Conservation (phyloP, 2,113 vertebrate species). For the Larimichthys polyactis region DNA sequence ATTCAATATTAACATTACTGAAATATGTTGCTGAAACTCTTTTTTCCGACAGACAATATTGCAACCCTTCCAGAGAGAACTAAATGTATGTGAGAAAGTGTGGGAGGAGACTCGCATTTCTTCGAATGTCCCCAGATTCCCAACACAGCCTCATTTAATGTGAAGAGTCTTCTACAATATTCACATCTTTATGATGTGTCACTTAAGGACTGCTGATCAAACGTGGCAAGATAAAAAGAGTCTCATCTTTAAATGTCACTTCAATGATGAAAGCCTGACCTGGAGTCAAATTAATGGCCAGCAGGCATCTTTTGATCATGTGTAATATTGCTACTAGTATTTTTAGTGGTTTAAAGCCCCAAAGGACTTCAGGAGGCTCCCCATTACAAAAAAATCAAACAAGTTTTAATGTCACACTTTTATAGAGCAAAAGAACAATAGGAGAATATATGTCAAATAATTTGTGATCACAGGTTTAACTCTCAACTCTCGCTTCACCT, state of each 20-base stretch:
- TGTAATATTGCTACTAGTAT: conserved; percentile 30
- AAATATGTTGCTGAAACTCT: not conserved
- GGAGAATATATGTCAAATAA: conserved; percentile 23
- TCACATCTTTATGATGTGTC: conserved; percentile 34
- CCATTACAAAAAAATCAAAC: conserved; percentile 35
- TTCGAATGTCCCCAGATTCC: conserved; percentile 13
- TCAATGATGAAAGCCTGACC: conserved; percentile 57
- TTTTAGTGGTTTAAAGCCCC: conserved; percentile 9
- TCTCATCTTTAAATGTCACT: conserved; percentile 52
- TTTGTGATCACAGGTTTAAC: conserved; percentile 23
- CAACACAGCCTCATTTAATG: conserved; percentile 9
- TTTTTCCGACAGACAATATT: not conserved
- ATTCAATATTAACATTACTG: not conserved
- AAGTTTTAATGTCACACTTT: conserved; percentile 25
- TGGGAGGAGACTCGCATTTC: not conserved
- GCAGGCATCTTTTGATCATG: conserved; percentile 37
- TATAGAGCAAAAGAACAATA: conserved; percentile 15
- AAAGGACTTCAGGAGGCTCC: conserved; percentile 4
- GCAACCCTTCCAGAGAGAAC: not conserved
- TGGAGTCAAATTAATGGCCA: conserved; percentile 54
- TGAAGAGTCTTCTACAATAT: conserved; percentile 25
- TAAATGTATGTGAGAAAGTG: not conserved
- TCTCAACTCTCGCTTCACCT: not conserved
- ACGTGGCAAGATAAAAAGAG: conserved; percentile 51
- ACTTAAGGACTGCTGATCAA: conserved; percentile 50